A percentile compares a stretch with the other conserved stretches of the same genome.
Evolutionary conservation across 2,888 invertebrate genomes (phyloP).

Genomic region (Liopterus haemorrhoidalis): DNA sequence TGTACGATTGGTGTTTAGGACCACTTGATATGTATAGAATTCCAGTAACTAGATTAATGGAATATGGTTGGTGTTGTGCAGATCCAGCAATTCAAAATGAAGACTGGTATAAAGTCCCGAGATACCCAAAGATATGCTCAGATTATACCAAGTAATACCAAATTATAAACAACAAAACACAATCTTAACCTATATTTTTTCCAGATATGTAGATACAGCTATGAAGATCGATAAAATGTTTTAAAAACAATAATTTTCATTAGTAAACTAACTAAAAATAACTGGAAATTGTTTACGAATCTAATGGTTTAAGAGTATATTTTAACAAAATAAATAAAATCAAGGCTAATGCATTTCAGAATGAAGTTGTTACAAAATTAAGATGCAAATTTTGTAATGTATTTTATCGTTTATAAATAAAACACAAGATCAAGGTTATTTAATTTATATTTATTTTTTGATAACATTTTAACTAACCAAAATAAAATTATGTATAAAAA

Average conservation of each 20-base stretch:
- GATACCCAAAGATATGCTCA: conserved; percentile 46
- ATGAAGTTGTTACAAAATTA: too few species aligned
- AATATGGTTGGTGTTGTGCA: conserved; percentile 50
- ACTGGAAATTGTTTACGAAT: too few species aligned
- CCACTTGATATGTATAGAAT: conserved; percentile 50
- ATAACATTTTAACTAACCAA: too few species aligned
- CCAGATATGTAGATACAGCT: conserved; percentile 29
- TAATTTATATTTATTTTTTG: too few species aligned
- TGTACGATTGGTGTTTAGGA: conserved; percentile 34
- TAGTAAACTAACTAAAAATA: not conserved
- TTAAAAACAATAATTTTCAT: conserved; percentile 28
- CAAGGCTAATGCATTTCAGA: too few species aligned
- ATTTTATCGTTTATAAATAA: too few species aligned
- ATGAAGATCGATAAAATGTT: conserved; percentile 33
- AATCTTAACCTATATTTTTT: conserved; percentile 14
- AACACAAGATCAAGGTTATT: too few species aligned
- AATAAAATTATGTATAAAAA: too few species aligned
- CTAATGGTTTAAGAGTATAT: too few species aligned
- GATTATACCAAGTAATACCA: conserved; percentile 41
- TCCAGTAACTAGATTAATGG: conserved; percentile 47
- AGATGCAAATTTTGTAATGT: too few species aligned
- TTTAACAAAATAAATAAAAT: too few species aligned
- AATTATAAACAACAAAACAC: conserved; percentile 8
- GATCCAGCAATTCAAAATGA: conserved; percentile 44
- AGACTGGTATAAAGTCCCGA: conserved; percentile 46